Percentiles rank a stretch among this genome's conserved stretches.
Evolutionary conservation across 2,888 invertebrate genomes (phyloP).

Genomic region (Monoplex corrugatus): DNA sequence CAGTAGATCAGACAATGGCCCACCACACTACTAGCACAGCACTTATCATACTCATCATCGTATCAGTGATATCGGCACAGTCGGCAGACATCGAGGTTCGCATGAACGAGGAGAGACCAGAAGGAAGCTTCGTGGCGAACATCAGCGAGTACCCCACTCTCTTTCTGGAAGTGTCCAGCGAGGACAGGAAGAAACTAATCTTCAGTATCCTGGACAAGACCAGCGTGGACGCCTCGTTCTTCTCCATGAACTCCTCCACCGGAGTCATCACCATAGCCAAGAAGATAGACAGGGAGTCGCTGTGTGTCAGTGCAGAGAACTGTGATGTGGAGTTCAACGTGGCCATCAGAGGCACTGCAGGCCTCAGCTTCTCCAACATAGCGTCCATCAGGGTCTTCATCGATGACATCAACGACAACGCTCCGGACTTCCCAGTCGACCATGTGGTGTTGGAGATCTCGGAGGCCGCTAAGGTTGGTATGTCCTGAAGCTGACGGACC

Average conservation of each 20-base stretch:
- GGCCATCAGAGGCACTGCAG: slow-evolving; percentile 63
- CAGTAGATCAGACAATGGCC: slow-evolving; percentile 7
- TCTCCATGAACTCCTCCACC: slow-evolving; percentile 64
- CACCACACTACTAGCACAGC: neutral
- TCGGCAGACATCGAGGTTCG: slow-evolving; percentile 50
- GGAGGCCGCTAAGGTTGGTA: slow-evolving; percentile 58
- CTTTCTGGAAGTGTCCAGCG: slow-evolving; percentile 60
- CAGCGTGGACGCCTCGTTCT: slow-evolving; percentile 63
- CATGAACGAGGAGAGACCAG: slow-evolving; percentile 61
- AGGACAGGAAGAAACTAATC: slow-evolving; percentile 63
- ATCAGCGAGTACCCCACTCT: slow-evolving; percentile 64
- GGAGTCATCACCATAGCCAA: slow-evolving; percentile 58
- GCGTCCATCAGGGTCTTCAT: slow-evolving; percentile 66
- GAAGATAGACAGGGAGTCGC: slow-evolving; percentile 51
- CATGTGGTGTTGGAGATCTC: slow-evolving; percentile 57
- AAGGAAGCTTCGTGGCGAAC: slow-evolving; percentile 64
- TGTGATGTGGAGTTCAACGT: slow-evolving; percentile 67
- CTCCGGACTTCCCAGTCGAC: slow-evolving; percentile 65
- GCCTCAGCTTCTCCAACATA: slow-evolving; percentile 68
- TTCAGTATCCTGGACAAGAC: slow-evolving; percentile 69
- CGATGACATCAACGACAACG: slow-evolving; percentile 72
- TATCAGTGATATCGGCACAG: neutral
- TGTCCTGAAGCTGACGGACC: slow-evolving; percentile 63
- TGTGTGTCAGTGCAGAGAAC: slow-evolving; percentile 49
- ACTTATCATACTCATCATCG: neutral